Evolutionary conservation across 2,888 invertebrate species (phyloP), one percentile per base, ranked within the genome.

Genomic region (Pogonocherus hispidulus): DNA sequence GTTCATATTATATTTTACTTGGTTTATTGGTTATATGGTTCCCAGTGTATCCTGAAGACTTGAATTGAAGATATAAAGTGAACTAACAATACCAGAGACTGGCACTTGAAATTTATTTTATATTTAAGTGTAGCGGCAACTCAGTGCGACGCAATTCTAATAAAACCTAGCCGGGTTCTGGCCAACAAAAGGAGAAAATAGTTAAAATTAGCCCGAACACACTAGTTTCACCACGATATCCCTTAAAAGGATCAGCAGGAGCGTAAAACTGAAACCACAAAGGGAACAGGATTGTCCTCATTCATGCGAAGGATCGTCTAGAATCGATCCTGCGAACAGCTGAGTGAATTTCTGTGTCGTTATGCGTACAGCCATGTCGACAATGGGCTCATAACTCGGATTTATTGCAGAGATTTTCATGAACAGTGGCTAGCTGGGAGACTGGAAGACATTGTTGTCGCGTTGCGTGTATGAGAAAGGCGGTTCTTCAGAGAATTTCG

Each of bases 271-370:
- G 70, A 71, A 70, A 71, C 75, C 76, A 78, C 77, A 79, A 79
- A 79, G 78, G 72, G 75, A 70, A 71, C 75, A 69, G 73, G 70
- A 77, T 76, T 74, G 75, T 75, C 71, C 72, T 72, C 77, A 75
- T 78, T 79, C 77, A 75, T 73, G 76, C 76, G 76, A 71, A 77
- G 73, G 73, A 74, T 65, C 73, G 74, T 74, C 73, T 74, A 63
- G 72, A 77, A 79, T 79, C 79, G 78, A 79, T 79, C 73, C 72
- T 55, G 65, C 65, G 71, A 75, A 75, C 75, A 75, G 75, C 74
- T 77, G 78, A 80, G 78, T 79, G 79, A 77, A 76, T 77, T 79
- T 73, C 79, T 77, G 76, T 79, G 79, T 79, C 71, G 73, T 75
- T 76, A 67, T 69, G 63, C 60, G 72, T 70, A 64, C 57, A 66